Evolutionary conservation across 2,888 invertebrate species (phyloP), one percentile per base, ranked within the genome.

Genomic region (Macropis europaea): DNA sequence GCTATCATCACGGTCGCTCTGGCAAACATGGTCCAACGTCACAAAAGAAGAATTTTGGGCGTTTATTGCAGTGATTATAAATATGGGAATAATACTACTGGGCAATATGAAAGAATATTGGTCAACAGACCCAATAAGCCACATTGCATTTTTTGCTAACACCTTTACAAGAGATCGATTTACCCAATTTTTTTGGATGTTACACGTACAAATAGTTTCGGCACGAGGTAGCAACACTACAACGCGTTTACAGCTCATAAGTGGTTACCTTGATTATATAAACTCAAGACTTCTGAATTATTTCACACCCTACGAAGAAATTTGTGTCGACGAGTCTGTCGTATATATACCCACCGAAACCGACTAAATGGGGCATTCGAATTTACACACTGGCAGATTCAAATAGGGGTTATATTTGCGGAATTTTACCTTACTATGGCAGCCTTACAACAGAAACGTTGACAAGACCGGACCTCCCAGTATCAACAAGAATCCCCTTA

Each of bases 381-480:
- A 47, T 47, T 47, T 47, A 47, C 13, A 47, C 47, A 47, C 40
- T 40, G 17, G 15, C 40, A 0, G 75, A 73, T 34, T 80, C 57
- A 5, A 36, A 30, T 30, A 30, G 5, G 4, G 30, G 30, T 6
- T 30, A 30, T 30, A 7, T 30, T 30, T 80, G 73, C 64, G 30
- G 67, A 13, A 66, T 78, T 72, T 60, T 59, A 6, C 59, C 47
- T 2, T n/a, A n/a, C n/a, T n/a, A n/a, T n/a, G n/a, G n/a, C n/a
- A n/a, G n/a, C n/a, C n/a, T n/a, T n/a, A n/a, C 50, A 76, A 72
- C 71, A 11, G 64, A 76, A 17, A 17, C 32, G 36, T 53, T 74
- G 30, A 40, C 66, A 9, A 56, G 63, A 59, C 69, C 78, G 7
- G 74, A 79, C 15, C 48, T 77, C 7, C 68, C 76, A 3, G 43